Conservation (phyloP, 2,113 vertebrate genomes). For the Benitochromis conjunctus region DNA sequence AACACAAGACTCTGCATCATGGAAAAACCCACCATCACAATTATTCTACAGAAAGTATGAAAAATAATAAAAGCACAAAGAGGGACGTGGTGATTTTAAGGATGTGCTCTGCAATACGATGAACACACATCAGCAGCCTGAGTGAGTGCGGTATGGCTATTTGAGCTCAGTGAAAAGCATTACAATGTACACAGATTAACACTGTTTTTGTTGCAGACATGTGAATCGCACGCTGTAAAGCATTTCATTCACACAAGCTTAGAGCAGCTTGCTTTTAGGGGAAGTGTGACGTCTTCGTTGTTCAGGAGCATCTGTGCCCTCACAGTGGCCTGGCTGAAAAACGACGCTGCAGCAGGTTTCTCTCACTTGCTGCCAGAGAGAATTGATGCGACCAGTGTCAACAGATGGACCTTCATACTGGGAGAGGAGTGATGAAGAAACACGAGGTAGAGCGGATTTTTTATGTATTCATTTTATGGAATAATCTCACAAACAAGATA, state of each 20-base stretch:
- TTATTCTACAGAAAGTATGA: background rate
- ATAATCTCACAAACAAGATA: background rate
- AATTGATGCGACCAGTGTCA: slow-evolving; percentile 29
- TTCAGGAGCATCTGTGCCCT: slow-evolving; percentile 22
- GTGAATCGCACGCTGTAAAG: background rate
- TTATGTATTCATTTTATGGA: background rate
- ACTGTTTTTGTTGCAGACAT: background rate
- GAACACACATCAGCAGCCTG: background rate
- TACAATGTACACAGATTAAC: background rate
- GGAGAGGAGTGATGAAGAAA: slow-evolving; percentile 1
- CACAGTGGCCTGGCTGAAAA: slow-evolving; percentile 38
- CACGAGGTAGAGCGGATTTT: background rate
- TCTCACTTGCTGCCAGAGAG: slow-evolving; percentile 50
- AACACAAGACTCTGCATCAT: background rate
- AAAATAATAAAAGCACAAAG: background rate
- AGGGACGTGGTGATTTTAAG: background rate
- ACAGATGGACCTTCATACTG: slow-evolving; percentile 25
- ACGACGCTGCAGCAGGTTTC: slow-evolving; percentile 22
- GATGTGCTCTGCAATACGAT: background rate
- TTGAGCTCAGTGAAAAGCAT: background rate
- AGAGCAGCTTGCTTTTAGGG: background rate
- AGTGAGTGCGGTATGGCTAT: background rate
- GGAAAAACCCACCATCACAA: background rate
- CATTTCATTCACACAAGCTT: background rate
- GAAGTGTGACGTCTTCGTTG: slow-evolving; percentile 35